These are phyloP conservation scores for Oreochromis spilurus DNA, from an alignment of 2,113 vertebrate genomes.

Conservation along the genomic window DNA sequence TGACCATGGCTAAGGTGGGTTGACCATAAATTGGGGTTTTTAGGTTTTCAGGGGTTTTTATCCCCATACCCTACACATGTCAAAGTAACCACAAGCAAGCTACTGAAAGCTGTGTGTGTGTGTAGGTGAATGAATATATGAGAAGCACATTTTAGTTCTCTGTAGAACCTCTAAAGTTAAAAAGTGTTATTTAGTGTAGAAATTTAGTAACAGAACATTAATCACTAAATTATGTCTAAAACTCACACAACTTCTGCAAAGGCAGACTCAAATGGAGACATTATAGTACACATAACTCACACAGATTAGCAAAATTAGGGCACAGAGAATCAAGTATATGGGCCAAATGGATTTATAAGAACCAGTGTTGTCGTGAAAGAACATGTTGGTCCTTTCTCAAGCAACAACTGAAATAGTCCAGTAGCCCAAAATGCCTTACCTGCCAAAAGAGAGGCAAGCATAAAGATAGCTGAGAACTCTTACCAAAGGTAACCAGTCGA, in stretches of 20 bases:
- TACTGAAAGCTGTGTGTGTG: not conserved
- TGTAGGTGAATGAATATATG: not conserved
- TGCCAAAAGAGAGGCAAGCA: not conserved
- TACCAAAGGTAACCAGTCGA: not conserved
- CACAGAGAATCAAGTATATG: not conserved
- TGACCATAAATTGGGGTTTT: not conserved
- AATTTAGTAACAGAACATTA: not conserved
- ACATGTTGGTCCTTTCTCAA: not conserved
- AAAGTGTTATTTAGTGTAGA: not conserved
- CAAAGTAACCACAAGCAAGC: not conserved
- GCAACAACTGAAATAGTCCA: not conserved
- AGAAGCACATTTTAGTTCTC: not conserved
- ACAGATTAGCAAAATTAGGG: not conserved
- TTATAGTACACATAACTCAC: not conserved
- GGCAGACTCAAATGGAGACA: not conserved
- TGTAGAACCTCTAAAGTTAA: not conserved
- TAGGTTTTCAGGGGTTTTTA: not conserved
- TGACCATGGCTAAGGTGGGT: not conserved
- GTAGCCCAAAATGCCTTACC: not conserved
- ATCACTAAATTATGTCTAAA: not conserved
- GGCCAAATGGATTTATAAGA: not conserved
- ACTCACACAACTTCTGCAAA: not conserved
- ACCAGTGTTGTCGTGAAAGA: not conserved
- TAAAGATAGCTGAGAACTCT: not conserved
- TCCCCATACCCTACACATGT: not conserved